phyloP scores from a whole-genome alignment of 1,140 invertebrate species.

The Monochamus saltuarius region DNA sequence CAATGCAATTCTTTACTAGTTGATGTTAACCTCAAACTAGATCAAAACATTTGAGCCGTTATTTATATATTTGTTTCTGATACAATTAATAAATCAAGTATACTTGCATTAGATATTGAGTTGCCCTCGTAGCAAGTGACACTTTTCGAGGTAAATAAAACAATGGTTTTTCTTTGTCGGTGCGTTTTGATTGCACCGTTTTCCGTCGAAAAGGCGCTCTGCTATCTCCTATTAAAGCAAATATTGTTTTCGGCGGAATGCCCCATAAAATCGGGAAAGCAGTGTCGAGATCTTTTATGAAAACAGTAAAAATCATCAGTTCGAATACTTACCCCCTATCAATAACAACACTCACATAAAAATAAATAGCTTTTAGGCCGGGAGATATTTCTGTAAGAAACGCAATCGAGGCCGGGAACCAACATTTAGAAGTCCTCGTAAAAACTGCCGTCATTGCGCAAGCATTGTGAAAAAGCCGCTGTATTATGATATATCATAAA shows the following conservation, averaged over 20 bases:
- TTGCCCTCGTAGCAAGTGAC: too few relatives aligned
- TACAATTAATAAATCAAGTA: too few relatives aligned
- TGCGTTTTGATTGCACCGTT: too few relatives aligned
- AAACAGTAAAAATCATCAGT: slow-evolving; percentile 37
- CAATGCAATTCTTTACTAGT: too few relatives aligned
- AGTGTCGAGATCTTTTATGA: slow-evolving; percentile 16
- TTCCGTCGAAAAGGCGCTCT: too few relatives aligned
- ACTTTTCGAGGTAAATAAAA: too few relatives aligned
- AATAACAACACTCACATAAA: slow-evolving; percentile 44
- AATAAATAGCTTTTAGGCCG: slow-evolving; percentile 41
- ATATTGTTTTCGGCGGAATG: slow-evolving; percentile 32
- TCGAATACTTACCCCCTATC: slow-evolving; percentile 35
- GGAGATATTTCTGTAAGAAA: slow-evolving; percentile 31
- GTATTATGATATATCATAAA: slow-evolving; percentile 47
- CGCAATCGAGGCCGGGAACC: slow-evolving; percentile 33
- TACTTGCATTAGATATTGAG: too few relatives aligned
- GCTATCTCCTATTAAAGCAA: slow-evolving; percentile 23
- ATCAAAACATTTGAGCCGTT: too few relatives aligned
- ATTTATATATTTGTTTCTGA: too few relatives aligned
- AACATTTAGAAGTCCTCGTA: slow-evolving; percentile 36
- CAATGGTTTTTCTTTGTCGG: too few relatives aligned
- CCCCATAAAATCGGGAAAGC: slow-evolving; percentile 35
- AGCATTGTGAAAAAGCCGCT: slow-evolving; percentile 35
- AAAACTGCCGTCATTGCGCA: slow-evolving; percentile 45
- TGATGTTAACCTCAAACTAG: too few relatives aligned